Evolutionary conservation across 2,113 vertebrate genomes (phyloP), one percentile per base, ranked within the genome.

Genomic region (Galeopterus variegatus): DNA sequence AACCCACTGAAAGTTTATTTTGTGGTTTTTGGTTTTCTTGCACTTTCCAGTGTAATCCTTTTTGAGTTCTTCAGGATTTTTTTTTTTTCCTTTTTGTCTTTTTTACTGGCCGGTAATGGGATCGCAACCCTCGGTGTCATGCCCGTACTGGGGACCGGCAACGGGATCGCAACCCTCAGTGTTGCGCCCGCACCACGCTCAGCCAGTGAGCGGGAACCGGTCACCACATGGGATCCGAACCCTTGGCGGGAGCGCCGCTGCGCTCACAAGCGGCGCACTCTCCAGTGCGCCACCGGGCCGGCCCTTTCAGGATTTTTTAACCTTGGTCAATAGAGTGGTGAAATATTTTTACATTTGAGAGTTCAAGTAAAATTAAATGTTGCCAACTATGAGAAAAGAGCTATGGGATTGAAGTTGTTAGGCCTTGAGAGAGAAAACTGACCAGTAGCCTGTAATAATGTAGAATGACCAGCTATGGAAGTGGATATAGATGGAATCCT

Each of bases 21-120:
- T 98, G 97, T 94, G 95, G 98, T 97, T 98, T 97, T 69, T 69
- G 92, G 45, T 95, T 98, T 97, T 58, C 75, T 70, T 94, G 82
- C 56, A 21, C 33, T 95, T 98, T 96, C 95, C 67, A 96, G n/a
- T 82, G 77, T 95, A 98, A 98, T 97, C 98, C 97, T 94, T 97
- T 98, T 95, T 98, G 95, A 95, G 97, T 98, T 98, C 93, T 95
- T 84, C 76, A 45, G 94, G 97, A 98, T 98, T 98, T 98, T 98
- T n/a, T n/a, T n/a, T n/a, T n/a, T n/a, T n/a, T n/a, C n/a, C n/a
- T n/a, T n/a, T n/a, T n/a, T n/a, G n/a, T n/a, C n/a, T n/a, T n/a
- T n/a, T n/a, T n/a, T n/a, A n/a, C n/a, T n/a, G n/a, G n/a, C n/a
- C n/a, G n/a, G n/a, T n/a, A n/a, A n/a, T n/a, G n/a, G n/a, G n/a